Base-by-base conservation (phyloP, 2,888 invertebrate species). In the Spisula subtruncata region DNA sequence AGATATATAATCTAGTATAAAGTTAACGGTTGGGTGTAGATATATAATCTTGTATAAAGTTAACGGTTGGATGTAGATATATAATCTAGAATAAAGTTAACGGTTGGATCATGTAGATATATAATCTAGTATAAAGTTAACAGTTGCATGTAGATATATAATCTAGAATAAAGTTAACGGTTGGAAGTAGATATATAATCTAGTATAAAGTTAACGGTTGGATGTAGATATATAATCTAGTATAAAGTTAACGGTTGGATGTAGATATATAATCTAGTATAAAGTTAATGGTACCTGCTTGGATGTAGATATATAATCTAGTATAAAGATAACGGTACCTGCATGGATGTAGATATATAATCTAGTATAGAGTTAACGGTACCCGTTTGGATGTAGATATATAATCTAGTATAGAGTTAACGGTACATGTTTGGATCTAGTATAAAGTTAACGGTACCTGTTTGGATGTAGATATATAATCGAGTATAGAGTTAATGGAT, bases 171-270 rank as follows among this genome's bases (percentile, higher is more conserved):
- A 99, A 99, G 97, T 99, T 99, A 94, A 99, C 99, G 48, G 99
- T 99, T 99, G 16, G 99, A 99, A 81, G 99, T 99, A 29, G 99
- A 99, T 95, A 99, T 99, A 96, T 99, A 99, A 97, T 99, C 99
- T 92, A 99, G 97, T 96, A 99, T 99, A 0, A 99, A 99, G 41
- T 8, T 35, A 10, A 75, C 5, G 10, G 5, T 20, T 56, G 56
- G n/a, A 56, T 56, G 6, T 18, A 56, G 56, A 56, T 41, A 41
- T 8, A 41, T 41, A 41, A 41, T 41, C 41, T 41, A 41, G 41
- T 41, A 41, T 41, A 41, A 8, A 41, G 41, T 41, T 41, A 2
- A 41, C 8, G 41, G 41, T 41, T 41, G 41, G 41, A 41, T 41
- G 41, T 41, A 41, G 41, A 41, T 41, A 41, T 41, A 41, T 41